Evolutionary conservation across 2,888 invertebrate genomes (phyloP).

Genomic region (Erebia palarica): DNA sequence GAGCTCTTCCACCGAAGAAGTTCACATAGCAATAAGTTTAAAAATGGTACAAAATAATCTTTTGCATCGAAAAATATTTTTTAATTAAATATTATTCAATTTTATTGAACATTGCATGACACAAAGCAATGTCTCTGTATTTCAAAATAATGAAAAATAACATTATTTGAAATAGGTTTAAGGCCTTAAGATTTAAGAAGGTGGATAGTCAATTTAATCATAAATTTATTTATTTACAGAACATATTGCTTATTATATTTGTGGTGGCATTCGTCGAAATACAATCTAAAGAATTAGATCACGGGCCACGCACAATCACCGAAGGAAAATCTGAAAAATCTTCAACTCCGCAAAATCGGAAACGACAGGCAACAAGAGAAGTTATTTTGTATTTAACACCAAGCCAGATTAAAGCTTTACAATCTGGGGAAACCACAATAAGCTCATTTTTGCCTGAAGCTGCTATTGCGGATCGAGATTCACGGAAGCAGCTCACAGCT

Average conservation of each 20-base stretch:
- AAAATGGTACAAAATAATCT: neutral
- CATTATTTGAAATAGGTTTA: neutral
- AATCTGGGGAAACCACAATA: slow-evolving; percentile 46
- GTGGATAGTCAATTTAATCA: slow-evolving; percentile 1
- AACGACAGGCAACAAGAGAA: slow-evolving; percentile 56
- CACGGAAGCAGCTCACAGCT: slow-evolving; percentile 16
- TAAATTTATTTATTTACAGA: slow-evolving; percentile 52
- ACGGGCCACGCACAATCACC: slow-evolving; percentile 54
- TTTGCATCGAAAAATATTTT: no score
- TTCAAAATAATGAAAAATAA: no score
- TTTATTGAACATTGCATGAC: no score
- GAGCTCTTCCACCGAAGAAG: slow-evolving; percentile 40
- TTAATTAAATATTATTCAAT: no score
- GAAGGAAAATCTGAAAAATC: slow-evolving; percentile 41
- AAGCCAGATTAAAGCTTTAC: slow-evolving; percentile 59
- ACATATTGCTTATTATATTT: slow-evolving; percentile 47
- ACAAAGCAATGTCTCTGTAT: no score
- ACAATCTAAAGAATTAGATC: slow-evolving; percentile 49
- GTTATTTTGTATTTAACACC: slow-evolving; percentile 66
- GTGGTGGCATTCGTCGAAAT: slow-evolving; percentile 46
- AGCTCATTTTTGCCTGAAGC: slow-evolving; percentile 29
- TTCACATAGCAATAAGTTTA: neutral
- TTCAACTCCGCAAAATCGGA: slow-evolving; percentile 28
- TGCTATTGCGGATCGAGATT: slow-evolving; percentile 15
- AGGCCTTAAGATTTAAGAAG: neutral